phyloP scores from a whole-genome alignment of 2,888 invertebrate species.

The Margaritifera margaritifera region DNA sequence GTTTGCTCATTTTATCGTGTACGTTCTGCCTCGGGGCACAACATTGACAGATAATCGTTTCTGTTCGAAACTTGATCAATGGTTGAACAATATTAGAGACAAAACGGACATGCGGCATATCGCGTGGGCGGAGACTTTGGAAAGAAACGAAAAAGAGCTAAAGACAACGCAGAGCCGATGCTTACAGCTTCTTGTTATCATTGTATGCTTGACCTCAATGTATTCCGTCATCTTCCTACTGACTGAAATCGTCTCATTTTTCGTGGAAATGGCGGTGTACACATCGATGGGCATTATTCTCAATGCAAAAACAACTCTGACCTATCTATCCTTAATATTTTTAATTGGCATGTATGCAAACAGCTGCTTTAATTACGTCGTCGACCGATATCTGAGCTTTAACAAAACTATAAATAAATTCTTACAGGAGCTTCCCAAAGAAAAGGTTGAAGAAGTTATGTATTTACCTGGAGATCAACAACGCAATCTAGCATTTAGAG shows the following conservation, averaged over 20 bases:
- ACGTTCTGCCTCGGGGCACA: constrained; percentile 41
- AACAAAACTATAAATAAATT: constrained; percentile 55
- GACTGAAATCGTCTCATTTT: constrained; percentile 62
- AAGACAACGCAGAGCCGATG: constrained; percentile 15
- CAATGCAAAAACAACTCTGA: constrained; percentile 57
- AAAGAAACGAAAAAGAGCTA: constrained; percentile 22
- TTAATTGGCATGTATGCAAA: constrained; percentile 59
- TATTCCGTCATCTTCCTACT: constrained; percentile 58
- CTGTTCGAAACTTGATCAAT: constrained; percentile 4
- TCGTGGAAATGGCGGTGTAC: constrained; percentile 65
- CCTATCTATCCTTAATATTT: constrained; percentile 59
- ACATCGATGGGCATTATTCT: constrained; percentile 66
- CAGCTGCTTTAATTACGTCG: constrained; percentile 61
- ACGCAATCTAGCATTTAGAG: constrained; percentile 59
- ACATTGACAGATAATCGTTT: background rate
- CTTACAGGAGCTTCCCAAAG: constrained; percentile 41
- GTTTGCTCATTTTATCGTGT: constrained; percentile 50
- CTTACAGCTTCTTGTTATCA: constrained; percentile 41
- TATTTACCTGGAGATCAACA: constrained; percentile 28
- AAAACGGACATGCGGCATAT: constrained; percentile 1
- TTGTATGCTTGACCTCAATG: constrained; percentile 50
- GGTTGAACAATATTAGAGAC: background rate
- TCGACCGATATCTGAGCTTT: constrained; percentile 59
- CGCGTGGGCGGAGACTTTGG: constrained; percentile 29
- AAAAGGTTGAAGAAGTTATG: constrained; percentile 22